Base-by-base conservation (phyloP, 2,888 invertebrate genomes). In the Catocala nupta region DNA sequence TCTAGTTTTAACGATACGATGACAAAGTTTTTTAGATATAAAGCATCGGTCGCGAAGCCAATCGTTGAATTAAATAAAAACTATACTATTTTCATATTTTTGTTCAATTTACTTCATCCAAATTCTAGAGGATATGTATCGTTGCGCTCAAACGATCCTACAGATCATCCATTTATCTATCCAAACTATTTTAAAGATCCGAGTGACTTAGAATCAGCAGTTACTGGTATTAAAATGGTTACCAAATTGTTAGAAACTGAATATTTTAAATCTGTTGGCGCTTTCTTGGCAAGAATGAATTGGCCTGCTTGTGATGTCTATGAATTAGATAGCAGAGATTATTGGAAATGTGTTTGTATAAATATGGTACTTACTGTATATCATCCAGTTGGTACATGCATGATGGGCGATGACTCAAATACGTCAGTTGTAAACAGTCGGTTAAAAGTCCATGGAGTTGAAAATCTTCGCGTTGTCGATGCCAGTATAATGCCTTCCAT, bases 401-500 rank as follows among this genome's bases (percentile, higher is more conserved):
- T 89, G 78, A 96, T 96, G 96, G 96, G 96, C 6, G 89, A 92
- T 0, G 71, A 80, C 13, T 81, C 78, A 4, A 59, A 66, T 5
- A 77, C 71, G n/a, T 80, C 86, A 10, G 87, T 87, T 0, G 87
- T 88, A 0, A 95, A 96, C 83, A 95, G 96, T 0, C 85, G 95
- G 42, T 85, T 97, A 9, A 94, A 91, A 66, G 96, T 97, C 0
- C 95, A 96, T 62, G 96, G 96, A 0, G 90, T 97, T 0, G 81
- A 89, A 11, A 95, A 95, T 11, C 87, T 97, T 1, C 92, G 97
- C 36, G 96, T 97, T 0, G 95, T 95, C 0, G 97, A 97, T 82
- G 97, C 96, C 0, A 97, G 97, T 57, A 95, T 98, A 55, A 97
- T 98, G 97, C 97, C 97, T 0, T 93, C 86, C 3, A 95, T 96